Evolutionary conservation across 2,888 invertebrate genomes (phyloP), one percentile per base, ranked within the genome.

Genomic region (Brachynemurus nebulosus): DNA sequence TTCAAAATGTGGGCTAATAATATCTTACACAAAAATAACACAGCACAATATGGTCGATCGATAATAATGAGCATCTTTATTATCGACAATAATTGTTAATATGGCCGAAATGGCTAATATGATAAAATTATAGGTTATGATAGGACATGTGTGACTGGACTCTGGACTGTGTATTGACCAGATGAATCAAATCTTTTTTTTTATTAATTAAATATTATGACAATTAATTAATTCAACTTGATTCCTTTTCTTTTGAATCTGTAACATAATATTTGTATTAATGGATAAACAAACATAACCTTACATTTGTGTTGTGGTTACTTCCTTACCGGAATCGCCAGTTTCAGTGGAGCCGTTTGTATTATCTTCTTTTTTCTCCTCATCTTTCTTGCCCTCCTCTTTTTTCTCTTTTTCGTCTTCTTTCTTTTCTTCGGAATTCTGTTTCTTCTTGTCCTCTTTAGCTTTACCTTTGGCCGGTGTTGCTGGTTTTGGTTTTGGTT

Each of bases 401-500:
- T 73, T 72, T 42, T 62, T 61, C 45, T 68, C 65, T 47, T 62
- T 60, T 50, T 71, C 70, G 16, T 65, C 63, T 47, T 65, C 61
- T 50, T 70, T 69, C 54, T 80, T 78, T 60, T 77, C 74, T 51
- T 80, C 79, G 53, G 80, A 80, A 51, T 77, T 76, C 58, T 68
- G 76, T 56, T 77, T 76, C 57, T 79, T 76, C 67, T 81, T 80
- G 59, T 80, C 79, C 55, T 80, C 78, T 54, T 79, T 78, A 46
- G 72, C 67, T 58, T 82, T 83, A 51, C 76, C 77, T 62, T 83
- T 83, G 46, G 81, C 80, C 2, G 83, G 83, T 7, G 83, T 83
- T 17, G 80, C 80, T 27, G 83, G 82, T 61, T 83, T 83, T 20
- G 83, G 83, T 57, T 83, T 83, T 2, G 84, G 83, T 61, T 82